Conservation (phyloP, 2,888 invertebrate species). For the Aphodius granarius region DNA sequence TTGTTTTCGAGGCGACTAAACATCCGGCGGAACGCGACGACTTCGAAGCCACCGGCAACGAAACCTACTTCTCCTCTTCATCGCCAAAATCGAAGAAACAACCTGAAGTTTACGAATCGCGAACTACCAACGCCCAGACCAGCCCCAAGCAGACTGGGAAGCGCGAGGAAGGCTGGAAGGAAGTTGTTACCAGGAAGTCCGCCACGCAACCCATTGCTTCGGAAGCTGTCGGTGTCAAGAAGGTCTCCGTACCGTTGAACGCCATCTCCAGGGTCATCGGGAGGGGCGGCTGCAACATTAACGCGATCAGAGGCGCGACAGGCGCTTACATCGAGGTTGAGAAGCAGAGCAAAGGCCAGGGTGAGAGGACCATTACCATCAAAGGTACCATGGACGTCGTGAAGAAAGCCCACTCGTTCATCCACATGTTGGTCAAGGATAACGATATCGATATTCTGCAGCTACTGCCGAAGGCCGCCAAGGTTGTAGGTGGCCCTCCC, state of each 20-base stretch:
- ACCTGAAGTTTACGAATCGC: conserved; percentile 6
- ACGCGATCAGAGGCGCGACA: conserved; percentile 94
- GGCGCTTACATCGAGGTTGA: conserved; percentile 98
- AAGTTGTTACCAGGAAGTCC: conserved; percentile 82
- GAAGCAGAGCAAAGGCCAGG: conserved; percentile 93
- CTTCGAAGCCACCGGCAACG: conserved; percentile 71
- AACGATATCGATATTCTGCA: conserved; percentile 89
- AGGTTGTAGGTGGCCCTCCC: conserved; percentile 54
- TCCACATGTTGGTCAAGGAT: conserved; percentile 91
- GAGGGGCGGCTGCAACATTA: conserved; percentile 96
- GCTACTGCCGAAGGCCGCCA: conserved; percentile 66
- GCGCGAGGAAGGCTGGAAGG: conserved; percentile 96
- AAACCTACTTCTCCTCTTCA: conserved; percentile 53
- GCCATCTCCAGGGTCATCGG: conserved; percentile 98
- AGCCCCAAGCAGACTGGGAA: conserved; percentile 69
- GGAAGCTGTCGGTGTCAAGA: conserved; percentile 70
- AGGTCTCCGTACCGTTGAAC: conserved; percentile 90
- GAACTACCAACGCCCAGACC: conserved; percentile 51
- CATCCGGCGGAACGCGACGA: conserved; percentile 72
- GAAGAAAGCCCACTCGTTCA: conserved; percentile 88
- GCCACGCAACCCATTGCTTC: conserved; percentile 59
- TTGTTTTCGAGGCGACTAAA: conserved; percentile 70
- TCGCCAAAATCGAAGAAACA: conserved; percentile 11
- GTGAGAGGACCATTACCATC: conserved; percentile 93
- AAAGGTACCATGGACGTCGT: conserved; percentile 92